Base-by-base conservation (phyloP, 2,113 vertebrate species). In the Ptychochromis oligacanthus region DNA sequence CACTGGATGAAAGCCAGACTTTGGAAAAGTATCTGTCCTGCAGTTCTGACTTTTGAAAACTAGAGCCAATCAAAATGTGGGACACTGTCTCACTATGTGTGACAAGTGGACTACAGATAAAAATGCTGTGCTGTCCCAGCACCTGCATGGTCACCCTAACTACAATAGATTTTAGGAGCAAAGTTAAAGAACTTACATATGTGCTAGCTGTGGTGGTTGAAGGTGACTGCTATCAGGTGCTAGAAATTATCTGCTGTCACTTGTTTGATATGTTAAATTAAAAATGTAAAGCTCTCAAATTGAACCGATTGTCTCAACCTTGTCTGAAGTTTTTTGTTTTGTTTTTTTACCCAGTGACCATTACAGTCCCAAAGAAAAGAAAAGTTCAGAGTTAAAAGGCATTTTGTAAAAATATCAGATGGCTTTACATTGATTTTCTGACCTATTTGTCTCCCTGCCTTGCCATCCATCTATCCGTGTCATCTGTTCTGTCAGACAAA, bases 51-150 rank as follows among this genome's bases (percentile, higher is more conserved):
- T 70, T 70, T 70, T 49, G 64, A 43, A 70, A 28, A 20, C 64
- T 49, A 70, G 15, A 70, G 64, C 64, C 40, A 70, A 70, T 70
- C 64, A 49, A 70, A 70, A 70, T 70, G 64, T 9, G 49, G 24
- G 46, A 24, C 64, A 70, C 28, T 49, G 28, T 49, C 40, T 49
- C 0, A 43, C 17, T 70, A 49, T 28, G 24, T 49, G 40, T 49
- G 0, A 70, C 24, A 49, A 24, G 24, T 70, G 64, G 62, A 65
- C n/a, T n/a, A 43, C 36, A 36, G 7, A 70, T 70, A 49, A 70
- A 28, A 49, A 24, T 7, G 15, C 15, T 28, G 18, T 70, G 24
- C 40, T 70, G 1, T 14, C 11, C 12, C 40, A 46, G n/a, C n/a
- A n/a, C n/a, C n/a, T n/a, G n/a, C n/a, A n/a, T 4, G 13, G 43